Evolutionary conservation across 2,888 invertebrate species (phyloP), one percentile per base, ranked within the genome.

Genomic region (Eupithecia vulgata): DNA sequence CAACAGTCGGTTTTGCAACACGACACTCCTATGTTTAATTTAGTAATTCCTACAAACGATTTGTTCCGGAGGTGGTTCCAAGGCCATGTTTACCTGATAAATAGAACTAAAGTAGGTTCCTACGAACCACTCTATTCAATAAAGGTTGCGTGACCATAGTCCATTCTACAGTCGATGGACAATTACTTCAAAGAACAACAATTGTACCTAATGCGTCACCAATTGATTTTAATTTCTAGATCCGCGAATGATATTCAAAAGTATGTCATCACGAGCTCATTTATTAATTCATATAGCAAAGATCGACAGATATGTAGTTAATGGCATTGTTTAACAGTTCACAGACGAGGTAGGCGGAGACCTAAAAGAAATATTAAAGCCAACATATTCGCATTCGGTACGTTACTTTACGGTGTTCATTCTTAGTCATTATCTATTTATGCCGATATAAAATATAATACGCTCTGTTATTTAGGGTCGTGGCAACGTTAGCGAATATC

Each of bases 61-160:
- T 90, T 84, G 91, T 89, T 90, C 88, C 90, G 87, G 84, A 87
- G 87, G 84, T 80, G 81, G 79, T 21, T 76, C 82, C 93, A 93
- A 93, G 93, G 94, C 83, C 86, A 64, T 21, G 37, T 64, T 83
- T 74, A 73, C 73, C 86, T 87, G 89, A 89, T 91, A 90, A 90
- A 90, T 88, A 86, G 83, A 85, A 71, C 71, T 69, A 52, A 67
- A 72, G 64, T 89, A 52, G 48, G 21, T 52, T 52, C 52, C 10
- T 45, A n/a, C 48, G n/a, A 52, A 52, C 52, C 21, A 21, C 21
- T 48, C 87, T 82, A 86, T 83, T 84, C 81, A 85, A 84, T 70
- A 68, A 80, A 82, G 81, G 80, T 80, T 85, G 85, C 85, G 86
- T 84, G 87, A 83, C 81, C 82, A 80, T 76, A 77, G 78, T 71